Evolutionary conservation across 2,113 vertebrate genomes (phyloP), one percentile per base, ranked within the genome.

Genomic region (Trogon melanurus): DNA sequence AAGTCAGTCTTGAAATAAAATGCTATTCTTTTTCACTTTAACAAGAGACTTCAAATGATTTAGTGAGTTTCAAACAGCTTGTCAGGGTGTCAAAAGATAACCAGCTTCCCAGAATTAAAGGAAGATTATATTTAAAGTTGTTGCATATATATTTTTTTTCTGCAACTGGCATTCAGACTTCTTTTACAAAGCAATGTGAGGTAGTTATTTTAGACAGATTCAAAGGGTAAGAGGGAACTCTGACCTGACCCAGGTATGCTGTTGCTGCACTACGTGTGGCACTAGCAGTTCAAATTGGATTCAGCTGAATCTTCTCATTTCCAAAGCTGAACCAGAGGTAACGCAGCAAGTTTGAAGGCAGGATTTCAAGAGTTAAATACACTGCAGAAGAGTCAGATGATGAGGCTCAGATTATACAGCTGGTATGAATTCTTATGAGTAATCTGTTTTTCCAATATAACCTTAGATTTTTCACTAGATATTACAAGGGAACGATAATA

Each of bases 1-100:
- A 90, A 96, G 87, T 20, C 85, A 94, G 56, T 47, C 57, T 62
- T 78, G 71, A 93, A 93, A 93, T 70, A 95, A 97, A 94, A 92
- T 14, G 29, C 18, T 74, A 57, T 47, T 94, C 75, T 47, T 67
- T 83, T 93, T 93, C 56, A 93, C 54, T 95, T 91, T 87, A 88
- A 94, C 19, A 25, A 61, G 80, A 67, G 75, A 29, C 54, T 92
- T 94, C 19, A n/a, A 70, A 92, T 85, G 79, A 94, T 51, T 79
- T 69, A 57, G 60, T 41, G 38, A 88, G 79, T 75, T 96, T 90
- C 82, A 88, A 91, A 79, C 74, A 83, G 85, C 92, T 93, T 94
- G 94, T 96, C 96, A 95, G 74, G 50, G 88, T 92, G 90, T 93
- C 92, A 95, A 79, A 88, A 93, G 94, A 94, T 16, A 97, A 88